Evolutionary conservation across 1,140 invertebrate genomes (phyloP), one percentile per base, ranked within the genome.

Genomic region (Archivesica marissinica): DNA sequence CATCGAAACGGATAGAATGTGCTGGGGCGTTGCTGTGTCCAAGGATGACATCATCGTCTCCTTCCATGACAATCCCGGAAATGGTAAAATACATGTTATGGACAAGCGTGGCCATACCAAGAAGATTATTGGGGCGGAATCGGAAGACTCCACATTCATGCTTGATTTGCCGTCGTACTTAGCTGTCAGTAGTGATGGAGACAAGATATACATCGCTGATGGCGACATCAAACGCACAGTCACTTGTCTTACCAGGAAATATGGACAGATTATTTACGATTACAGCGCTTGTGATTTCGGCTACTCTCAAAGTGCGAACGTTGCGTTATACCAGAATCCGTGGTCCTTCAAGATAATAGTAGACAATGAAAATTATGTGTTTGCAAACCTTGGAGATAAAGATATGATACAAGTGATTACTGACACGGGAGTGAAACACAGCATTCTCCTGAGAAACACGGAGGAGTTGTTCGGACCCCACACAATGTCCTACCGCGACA

Each of bases 291-390:
- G 44, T 0, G 15, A 54, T 4, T 83, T 83, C 41, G 80, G 80
- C 7, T 83, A 83, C 25, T 74, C 80, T 4, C 56, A 44, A 25
- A 2, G 39, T 0, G 39, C 64, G 3, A 83, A 83, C 38, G 38
- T 39, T 25, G 33, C 0, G 1, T 52, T 30, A 38, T 74, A 28
- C 15, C 80, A 83, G 23, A 83, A 83, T 33, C 80, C 80, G 13
- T 83, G 80, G 80, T 83, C 80, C 0, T 83, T 83, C 35, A 83
- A 83, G 54, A 83, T 83, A 11, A 74, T 83, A 2, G 70, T 75
- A 4, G 80, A 83, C 30, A 54, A 83, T 9, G 80, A 83, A 23
- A 39, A 83, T 17, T 64, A 83, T 23, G 70, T 83, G 23, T 83
- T 56, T 61, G 80, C 80, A 25, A 83, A 83, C 25, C 52, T 83